phyloP scores from a whole-genome alignment of 2,797 vertebrate species.

The Astyanax mexicanus region DNA sequence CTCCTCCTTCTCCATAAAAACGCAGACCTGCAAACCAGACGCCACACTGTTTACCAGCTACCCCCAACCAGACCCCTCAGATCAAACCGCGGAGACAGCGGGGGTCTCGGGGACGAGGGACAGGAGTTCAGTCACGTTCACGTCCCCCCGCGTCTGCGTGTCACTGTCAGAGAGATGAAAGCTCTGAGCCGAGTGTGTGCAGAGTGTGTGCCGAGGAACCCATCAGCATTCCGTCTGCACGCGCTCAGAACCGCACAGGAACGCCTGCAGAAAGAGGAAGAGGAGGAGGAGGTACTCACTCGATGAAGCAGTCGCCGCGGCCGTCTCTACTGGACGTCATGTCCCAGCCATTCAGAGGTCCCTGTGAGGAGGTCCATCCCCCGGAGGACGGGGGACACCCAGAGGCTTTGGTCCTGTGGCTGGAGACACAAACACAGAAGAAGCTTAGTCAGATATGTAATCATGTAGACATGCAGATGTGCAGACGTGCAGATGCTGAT shows the following conservation, averaged over 20 bases:
- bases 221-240: constrained; percentile 76
- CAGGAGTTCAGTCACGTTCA: not conserved
- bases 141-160: not conserved
- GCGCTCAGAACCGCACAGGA: constrained; percentile 66
- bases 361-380: constrained; percentile 90
- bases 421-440: constrained; percentile 62
- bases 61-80: not conserved
- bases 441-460: not conserved
- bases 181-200: not conserved
- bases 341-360: constrained; percentile 96
- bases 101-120: too few relatives aligned
- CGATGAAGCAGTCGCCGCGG: constrained; percentile 95
- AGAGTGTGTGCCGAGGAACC: not conserved
- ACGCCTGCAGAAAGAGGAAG: constrained; percentile 79
- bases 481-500: not conserved
- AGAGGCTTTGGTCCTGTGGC: constrained; percentile 94
- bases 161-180: constrained; percentile 24
- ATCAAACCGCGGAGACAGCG: not conserved
- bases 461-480: too few relatives aligned
- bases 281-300: constrained; percentile 79
- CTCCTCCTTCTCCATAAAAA: constrained; percentile 25
- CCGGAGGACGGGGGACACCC: constrained; percentile 92
- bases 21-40: constrained; percentile 35
- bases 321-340: constrained; percentile 94
- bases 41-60: constrained; percentile 68